phyloP scores from a whole-genome alignment of 2,888 invertebrate genomes.

The Nemapogon koenigi region DNA sequence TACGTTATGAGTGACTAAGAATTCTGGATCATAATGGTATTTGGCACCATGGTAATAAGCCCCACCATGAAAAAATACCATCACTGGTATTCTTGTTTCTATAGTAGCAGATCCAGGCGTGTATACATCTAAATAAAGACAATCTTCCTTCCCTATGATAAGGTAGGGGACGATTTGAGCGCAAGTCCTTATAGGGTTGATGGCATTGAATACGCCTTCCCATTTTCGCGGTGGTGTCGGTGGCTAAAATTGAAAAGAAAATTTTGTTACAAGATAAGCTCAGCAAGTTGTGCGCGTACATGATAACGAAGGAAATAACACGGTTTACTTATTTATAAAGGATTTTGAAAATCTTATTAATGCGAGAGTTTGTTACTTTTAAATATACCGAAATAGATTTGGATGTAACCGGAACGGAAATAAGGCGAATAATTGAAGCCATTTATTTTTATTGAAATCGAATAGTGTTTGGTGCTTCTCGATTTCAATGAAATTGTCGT shows the following conservation, averaged over 20 bases:
- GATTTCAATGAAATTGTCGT: no score
- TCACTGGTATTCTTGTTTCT: conserved; percentile 29
- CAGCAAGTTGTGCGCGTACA: no score
- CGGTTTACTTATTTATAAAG: no score
- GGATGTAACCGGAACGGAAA: no score
- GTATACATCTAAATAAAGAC: conserved; percentile 42
- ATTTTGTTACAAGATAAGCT: no score
- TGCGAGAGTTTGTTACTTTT: no score
- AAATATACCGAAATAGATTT: no score
- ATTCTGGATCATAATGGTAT: conserved; percentile 46
- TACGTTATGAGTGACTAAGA: conserved; percentile 39
- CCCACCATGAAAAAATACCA: conserved; percentile 50
- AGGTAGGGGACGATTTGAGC: conserved; percentile 32
- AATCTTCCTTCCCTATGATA: conserved; percentile 38
- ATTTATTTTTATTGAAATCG: no score
- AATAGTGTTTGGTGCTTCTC: no score
- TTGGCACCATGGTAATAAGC: conserved; percentile 49
- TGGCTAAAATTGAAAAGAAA: conserved; percentile 34
- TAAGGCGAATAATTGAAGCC: no score
- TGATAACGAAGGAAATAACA: no score
- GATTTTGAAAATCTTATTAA: no score
- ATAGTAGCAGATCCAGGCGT: conserved; percentile 14
- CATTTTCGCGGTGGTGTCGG: conserved; percentile 33
- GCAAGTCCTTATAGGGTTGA: conserved; percentile 30
- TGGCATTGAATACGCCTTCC: conserved; percentile 34